Evolutionary conservation across 2,888 invertebrate genomes (phyloP), one percentile per base, ranked within the genome.

Genomic region (Chymomyza fuscimana): DNA sequence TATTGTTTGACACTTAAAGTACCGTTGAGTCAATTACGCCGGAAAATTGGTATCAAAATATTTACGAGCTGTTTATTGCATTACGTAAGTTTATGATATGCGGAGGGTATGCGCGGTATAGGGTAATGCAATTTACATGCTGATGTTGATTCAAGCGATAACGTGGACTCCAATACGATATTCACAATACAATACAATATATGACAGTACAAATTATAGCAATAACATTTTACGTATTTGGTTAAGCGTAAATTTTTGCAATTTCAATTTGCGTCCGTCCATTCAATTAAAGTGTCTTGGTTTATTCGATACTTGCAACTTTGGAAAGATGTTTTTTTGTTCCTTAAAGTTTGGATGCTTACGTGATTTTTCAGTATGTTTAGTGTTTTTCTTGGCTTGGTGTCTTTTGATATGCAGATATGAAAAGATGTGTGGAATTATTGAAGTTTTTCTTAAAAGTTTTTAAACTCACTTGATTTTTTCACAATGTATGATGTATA

Each of bases 1-100:
- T 89, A 90, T 88, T 86, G 86, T 88, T 90, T 90, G 90, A 89
- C 90, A 89, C 81, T 88, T 82, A 88, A 89, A 89, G 87, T 89
- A 88, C 81, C 83, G 81, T 89, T 87, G 82, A 89, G 85, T 89
- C 90, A 90, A 89, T 89, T 89, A 89, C 88, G 77, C 79, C 76
- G 84, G 78, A 86, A 87, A 89, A 89, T 89, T 87, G 87, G 88
- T 88, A 89, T 87, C 89, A 87, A 87, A 89, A 88, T 87, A 88
- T 87, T 87, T 87, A 87, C 87, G 87, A 88, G 80, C 87, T 82
- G 86, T 88, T 87, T 86, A 88, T 87, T 88, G 87, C 87, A 82
- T 89, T 88, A 80, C 78, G 78, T 70, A 72, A 87, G 75, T 80
- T 76, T 76, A 73, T 71, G 40, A 75, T 74, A 69, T 56, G 67